Evolutionary conservation across 1,140 invertebrate species (phyloP).

Genomic region (Glomeris maerens): DNA sequence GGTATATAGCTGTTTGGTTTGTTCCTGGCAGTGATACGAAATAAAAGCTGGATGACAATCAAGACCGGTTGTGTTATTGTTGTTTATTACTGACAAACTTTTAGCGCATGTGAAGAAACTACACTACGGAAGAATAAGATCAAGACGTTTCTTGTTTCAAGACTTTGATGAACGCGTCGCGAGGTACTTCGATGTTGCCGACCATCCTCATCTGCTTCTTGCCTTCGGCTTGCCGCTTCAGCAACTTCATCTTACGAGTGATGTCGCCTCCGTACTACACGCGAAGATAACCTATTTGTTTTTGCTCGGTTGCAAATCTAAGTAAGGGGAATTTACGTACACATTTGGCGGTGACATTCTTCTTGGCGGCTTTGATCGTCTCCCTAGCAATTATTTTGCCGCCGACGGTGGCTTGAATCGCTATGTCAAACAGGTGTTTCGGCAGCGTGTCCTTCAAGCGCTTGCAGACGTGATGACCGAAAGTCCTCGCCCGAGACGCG

Average conservation of each 20-base stretch:
- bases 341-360: slow-evolving; percentile 86
- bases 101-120: no score
- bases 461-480: slow-evolving; percentile 52
- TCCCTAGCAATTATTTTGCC: slow-evolving; percentile 71
- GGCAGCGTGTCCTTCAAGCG: slow-evolving; percentile 81
- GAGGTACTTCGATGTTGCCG: slow-evolving; percentile 76
- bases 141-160: slow-evolving; percentile 53
- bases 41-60: no score
- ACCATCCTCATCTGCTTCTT: slow-evolving; percentile 83
- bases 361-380: slow-evolving; percentile 69
- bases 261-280: slow-evolving; percentile 83
- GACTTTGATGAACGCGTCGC: slow-evolving; percentile 87
- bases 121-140: no score
- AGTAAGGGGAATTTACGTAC: no score
- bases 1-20: background rate
- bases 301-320: slow-evolving; percentile 11
- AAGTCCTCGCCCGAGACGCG: slow-evolving; percentile 43
- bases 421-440: slow-evolving; percentile 67
- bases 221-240: slow-evolving; percentile 77
- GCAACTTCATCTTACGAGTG: slow-evolving; percentile 72
- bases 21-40: no score
- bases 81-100: no score
- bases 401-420: slow-evolving; percentile 72
- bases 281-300: background rate
- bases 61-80: no score